Percentiles rank a stretch among this genome's conserved stretches.
phyloP scores from a whole-genome alignment of 1,140 invertebrate genomes.

The Epicauta chinensis region DNA sequence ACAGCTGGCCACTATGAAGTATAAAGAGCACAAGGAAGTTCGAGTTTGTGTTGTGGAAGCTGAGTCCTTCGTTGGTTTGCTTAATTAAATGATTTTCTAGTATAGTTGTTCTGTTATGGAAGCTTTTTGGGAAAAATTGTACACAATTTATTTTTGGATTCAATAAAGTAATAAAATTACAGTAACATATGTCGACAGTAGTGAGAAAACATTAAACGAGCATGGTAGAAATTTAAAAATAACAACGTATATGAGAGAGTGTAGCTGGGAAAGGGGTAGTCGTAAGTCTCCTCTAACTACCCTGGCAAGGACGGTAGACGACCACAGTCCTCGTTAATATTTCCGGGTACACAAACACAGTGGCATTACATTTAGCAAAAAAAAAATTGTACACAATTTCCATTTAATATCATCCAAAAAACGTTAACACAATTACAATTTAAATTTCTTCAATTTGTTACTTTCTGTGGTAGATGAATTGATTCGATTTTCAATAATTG shows the following conservation, averaged over 20 bases:
- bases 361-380: slow-evolving; percentile 2
- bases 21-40: slow-evolving; percentile 32
- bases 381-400: no score
- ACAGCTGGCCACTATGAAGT: slow-evolving; percentile 36
- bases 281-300: slow-evolving; percentile 26
- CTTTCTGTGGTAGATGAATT: no score
- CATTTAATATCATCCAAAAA: no score
- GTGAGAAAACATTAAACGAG: slow-evolving; percentile 2
- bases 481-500: no score
- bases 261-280: slow-evolving; percentile 20
- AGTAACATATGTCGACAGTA: slow-evolving; percentile 20
- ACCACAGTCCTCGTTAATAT: slow-evolving; percentile 15
- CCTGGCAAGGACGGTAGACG: slow-evolving; percentile 15
- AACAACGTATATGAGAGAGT: slow-evolving; percentile 2
- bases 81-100: slow-evolving; percentile 30
- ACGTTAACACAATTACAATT: no score
- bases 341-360: slow-evolving; percentile 11
- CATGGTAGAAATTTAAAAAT: slow-evolving; percentile 27
- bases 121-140: no score
- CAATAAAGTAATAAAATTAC: neutral
- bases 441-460: no score
- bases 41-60: slow-evolving; percentile 10
- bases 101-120: no score
- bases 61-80: slow-evolving; percentile 23
- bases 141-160: no score